Evolutionary conservation across 2,888 invertebrate genomes (phyloP).

Genomic region (Drosophila percnosoma): DNA sequence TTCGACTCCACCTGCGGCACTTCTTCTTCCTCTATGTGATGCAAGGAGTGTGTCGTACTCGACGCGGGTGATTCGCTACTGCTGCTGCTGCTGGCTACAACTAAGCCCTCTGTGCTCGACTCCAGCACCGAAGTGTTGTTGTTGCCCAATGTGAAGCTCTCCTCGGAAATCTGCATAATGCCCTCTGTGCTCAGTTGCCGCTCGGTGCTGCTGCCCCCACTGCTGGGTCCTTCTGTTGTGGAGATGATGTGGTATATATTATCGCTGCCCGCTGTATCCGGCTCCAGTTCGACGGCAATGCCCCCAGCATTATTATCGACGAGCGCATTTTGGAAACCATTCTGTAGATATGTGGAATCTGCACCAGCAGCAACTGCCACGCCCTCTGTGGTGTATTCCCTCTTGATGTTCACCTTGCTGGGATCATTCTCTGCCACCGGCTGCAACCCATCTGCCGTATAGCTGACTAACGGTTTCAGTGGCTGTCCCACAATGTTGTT

Average conservation of each 20-base stretch:
- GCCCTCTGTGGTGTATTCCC: conserved; percentile 80
- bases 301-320: conserved; percentile 50
- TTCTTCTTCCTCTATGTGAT: conserved; percentile 78
- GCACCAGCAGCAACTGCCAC: conserved; percentile 9
- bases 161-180: conserved; percentile 5
- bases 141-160: conserved; percentile 23
- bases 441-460: conserved; percentile 61
- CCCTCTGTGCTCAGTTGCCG: conserved; percentile 32
- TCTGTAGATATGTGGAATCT: conserved; percentile 40
- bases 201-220: conserved; percentile 20
- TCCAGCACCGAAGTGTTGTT: conserved; percentile 33
- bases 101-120: conserved; percentile 57
- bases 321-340: conserved; percentile 47
- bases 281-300: conserved; percentile 60
- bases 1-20: conserved; percentile 82
- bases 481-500: conserved; percentile 26
- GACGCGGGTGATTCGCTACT: conserved; percentile 41
- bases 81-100: conserved; percentile 18
- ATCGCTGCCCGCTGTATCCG: conserved; percentile 82
- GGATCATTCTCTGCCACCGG: conserved; percentile 72
- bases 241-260: conserved; percentile 81
- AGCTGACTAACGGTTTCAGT: conserved; percentile 54
- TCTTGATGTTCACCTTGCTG: conserved; percentile 80
- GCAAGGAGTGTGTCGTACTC: conserved; percentile 33
- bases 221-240: conserved; percentile 77